These are phyloP conservation scores for Poeciliopsis retropinna DNA, from an alignment of 2,113 vertebrate genomes.

Conservation along the genomic window DNA sequence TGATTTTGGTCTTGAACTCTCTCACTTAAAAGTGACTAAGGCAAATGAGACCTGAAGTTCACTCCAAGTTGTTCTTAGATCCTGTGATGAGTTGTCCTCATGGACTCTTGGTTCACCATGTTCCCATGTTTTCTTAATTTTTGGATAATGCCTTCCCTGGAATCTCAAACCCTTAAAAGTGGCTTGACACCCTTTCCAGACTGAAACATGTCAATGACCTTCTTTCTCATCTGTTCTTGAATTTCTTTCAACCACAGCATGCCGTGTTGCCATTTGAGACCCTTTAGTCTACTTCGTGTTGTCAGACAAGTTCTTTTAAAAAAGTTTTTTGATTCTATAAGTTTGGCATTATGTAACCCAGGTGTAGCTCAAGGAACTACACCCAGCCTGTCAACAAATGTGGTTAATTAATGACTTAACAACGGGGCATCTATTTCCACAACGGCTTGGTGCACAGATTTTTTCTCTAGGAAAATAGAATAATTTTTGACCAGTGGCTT, in stretches of 20 bases:
- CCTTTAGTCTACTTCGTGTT: not conserved
- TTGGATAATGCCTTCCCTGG: not conserved
- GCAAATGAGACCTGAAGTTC: no score
- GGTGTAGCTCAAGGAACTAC: not conserved
- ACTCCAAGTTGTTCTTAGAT: not conserved
- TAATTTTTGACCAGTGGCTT: no score
- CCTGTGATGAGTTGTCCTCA: no score
- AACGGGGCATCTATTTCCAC: not conserved
- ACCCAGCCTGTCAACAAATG: not conserved
- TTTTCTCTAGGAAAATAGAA: not conserved
- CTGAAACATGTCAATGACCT: not conserved
- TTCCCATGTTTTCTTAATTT: not conserved
- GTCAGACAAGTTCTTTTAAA: not conserved
- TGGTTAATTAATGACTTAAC: not conserved
- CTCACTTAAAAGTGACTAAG: not conserved
- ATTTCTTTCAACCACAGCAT: not conserved
- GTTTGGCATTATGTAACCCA: not conserved
- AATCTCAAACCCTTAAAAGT: not conserved
- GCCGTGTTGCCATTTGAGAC: not conserved
- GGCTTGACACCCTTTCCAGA: not conserved
- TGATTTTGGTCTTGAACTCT: not conserved
- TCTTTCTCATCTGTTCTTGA: not conserved
- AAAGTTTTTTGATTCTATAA: not conserved
- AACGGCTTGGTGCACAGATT: not conserved
- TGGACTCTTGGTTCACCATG: not conserved